These are phyloP conservation scores for Pyrocephalus nanus DNA, from an alignment of 2,797 vertebrate genomes.

Conservation along the genomic window DNA sequence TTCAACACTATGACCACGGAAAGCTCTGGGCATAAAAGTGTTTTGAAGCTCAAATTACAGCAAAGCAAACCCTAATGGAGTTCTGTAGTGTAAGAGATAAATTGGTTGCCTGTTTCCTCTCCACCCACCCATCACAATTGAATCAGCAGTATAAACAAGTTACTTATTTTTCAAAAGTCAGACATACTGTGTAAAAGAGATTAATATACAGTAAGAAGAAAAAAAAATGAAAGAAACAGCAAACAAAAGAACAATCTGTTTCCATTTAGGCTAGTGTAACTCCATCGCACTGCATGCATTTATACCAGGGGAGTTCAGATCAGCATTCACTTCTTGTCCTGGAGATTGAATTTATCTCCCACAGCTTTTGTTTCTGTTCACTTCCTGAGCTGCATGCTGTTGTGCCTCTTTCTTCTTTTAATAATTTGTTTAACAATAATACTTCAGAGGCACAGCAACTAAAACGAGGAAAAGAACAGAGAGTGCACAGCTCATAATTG, in stretches of 20 bases:
- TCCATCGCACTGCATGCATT: background rate
- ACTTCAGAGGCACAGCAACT: background rate
- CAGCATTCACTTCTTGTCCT: background rate
- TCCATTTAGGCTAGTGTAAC: background rate
- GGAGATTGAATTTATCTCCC: conserved; percentile 29
- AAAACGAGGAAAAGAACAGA: background rate
- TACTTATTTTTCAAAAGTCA: conserved; percentile 1
- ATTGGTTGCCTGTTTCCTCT: background rate
- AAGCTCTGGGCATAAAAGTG: background rate
- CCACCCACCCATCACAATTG: background rate
- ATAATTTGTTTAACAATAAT: conserved; percentile 13
- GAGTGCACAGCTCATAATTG: background rate
- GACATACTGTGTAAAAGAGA: background rate
- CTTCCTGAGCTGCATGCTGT: background rate
- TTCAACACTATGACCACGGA: background rate
- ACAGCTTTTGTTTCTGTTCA: conserved; percentile 37
- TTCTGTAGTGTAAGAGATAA: background rate
- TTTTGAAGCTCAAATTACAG: background rate
- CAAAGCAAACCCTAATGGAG: background rate
- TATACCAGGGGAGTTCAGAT: background rate
- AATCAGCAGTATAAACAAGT: conserved; percentile 3
- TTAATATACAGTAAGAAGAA: background rate
- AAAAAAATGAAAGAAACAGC: background rate
- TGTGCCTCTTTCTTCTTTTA: conserved; percentile 20
- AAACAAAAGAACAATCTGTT: background rate